A percentile compares a stretch with the other conserved stretches of the same genome.
phyloP scores from a whole-genome alignment of 2,797 vertebrate species.

The Cuculus canorus region DNA sequence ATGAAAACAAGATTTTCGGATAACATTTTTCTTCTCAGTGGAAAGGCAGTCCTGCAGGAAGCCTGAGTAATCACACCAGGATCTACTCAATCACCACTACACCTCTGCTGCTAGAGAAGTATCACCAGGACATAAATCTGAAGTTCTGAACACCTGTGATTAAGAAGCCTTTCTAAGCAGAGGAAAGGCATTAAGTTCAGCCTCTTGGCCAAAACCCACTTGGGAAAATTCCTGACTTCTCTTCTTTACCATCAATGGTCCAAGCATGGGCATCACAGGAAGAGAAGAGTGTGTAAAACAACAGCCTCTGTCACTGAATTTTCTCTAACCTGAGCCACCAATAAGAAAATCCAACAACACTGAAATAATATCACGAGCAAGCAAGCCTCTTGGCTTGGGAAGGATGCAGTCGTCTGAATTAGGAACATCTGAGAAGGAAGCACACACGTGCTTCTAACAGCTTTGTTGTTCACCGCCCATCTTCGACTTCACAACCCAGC shows the following conservation, averaged over 20 bases:
- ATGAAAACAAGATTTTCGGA: constrained; percentile 48
- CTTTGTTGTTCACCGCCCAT: background rate
- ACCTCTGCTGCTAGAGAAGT: background rate
- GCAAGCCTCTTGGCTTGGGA: background rate
- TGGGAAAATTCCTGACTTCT: background rate
- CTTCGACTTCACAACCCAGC: background rate
- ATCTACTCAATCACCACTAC: background rate
- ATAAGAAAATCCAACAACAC: background rate
- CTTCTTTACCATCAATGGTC: background rate
- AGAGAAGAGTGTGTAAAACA: rapidly evolving
- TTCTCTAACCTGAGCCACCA: background rate
- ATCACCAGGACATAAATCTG: background rate
- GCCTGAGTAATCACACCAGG: background rate
- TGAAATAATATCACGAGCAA: background rate
- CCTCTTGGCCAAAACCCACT: background rate
- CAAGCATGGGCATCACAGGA: background rate
- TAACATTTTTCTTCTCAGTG: constrained; percentile 19
- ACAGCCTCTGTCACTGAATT: background rate
- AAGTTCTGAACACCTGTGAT: background rate
- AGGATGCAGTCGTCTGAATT: background rate
- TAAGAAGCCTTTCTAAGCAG: background rate
- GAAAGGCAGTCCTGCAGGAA: background rate
- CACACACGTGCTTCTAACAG: rapidly evolving
- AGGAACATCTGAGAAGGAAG: background rate
- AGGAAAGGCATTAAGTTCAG: background rate